Base-by-base conservation (phyloP, 2,113 vertebrate genomes). In the Ceratotherium simum region DNA sequence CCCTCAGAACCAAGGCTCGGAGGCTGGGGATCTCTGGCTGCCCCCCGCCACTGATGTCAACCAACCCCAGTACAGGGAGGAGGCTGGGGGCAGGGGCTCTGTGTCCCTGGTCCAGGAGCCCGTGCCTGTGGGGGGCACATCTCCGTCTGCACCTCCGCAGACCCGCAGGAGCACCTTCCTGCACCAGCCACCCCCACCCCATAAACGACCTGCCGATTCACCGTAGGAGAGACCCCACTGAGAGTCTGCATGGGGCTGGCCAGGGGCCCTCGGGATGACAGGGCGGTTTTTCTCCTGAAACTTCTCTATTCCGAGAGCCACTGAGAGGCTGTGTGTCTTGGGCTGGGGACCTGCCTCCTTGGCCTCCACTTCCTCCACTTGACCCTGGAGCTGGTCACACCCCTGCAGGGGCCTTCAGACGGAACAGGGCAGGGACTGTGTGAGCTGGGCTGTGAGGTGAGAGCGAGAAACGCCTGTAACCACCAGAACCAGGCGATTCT, bases 111-210 rank as follows among this genome's bases (percentile, higher is more conserved):
- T 39, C 58, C 17, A 42, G 42, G 42, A 42, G 42, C 42, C 42
- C 0, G 42, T 42, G 42, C 42, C 42, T 42, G 42, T 42, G 42
- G 42, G 27, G 2, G 56, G 48, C 8, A 27, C 76, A 25, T 12
- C 8, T 3, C 4, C 16, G n/a, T 12, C 20, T 0, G 18, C 7
- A 0, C 16, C 8, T 1, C 3, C 25, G 3, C 33, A 39, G 70
- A 18, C 51, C 16, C 39, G 27, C 54, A 0, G 13, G 29, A 27
- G 12, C 12, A 60, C 36, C 8, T 8, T 16, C 27, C 42, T 1
- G 0, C 27, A 12, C 31, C 70, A 12, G 92, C 29, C 10, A 8
- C 8, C 5, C 36, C 14, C 8, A 5, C 33, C 54, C 69, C 18
- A 51, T 51, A 51, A 51, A 51, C 48, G 9, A 51, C 48, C 48